phyloP scores from a whole-genome alignment of 1,140 invertebrate species.

The Hycleus cichorii region DNA sequence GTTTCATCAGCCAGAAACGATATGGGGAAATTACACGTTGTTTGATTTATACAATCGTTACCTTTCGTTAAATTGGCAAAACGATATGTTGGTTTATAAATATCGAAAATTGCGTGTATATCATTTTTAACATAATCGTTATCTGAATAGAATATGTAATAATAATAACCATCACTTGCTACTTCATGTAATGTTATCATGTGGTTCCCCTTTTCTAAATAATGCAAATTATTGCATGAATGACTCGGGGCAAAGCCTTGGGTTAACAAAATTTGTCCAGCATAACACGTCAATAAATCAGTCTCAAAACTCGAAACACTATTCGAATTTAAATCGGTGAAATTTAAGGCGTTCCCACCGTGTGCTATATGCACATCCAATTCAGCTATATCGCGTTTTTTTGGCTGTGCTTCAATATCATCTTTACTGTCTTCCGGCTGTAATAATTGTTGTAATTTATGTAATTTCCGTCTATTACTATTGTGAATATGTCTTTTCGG shows the following conservation, averaged over 20 bases:
- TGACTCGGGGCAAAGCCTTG: slow-evolving; percentile 59
- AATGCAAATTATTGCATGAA: slow-evolving; percentile 57
- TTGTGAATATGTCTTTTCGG: background rate
- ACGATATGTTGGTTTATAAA: slow-evolving; percentile 72
- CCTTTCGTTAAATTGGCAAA: slow-evolving; percentile 63
- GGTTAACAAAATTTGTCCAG: slow-evolving; percentile 60
- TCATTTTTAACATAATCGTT: slow-evolving; percentile 70
- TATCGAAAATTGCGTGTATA: slow-evolving; percentile 75
- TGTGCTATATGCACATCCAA: slow-evolving; percentile 66
- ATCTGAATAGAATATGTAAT: slow-evolving; percentile 81
- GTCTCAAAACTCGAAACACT: slow-evolving; percentile 72
- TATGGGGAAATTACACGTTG: slow-evolving; percentile 64
- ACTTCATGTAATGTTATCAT: slow-evolving; percentile 63
- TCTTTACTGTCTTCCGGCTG: background rate
- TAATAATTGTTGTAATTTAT: slow-evolving; percentile 1
- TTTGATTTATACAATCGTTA: slow-evolving; percentile 63
- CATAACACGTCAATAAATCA: slow-evolving; percentile 63
- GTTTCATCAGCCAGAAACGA: slow-evolving; percentile 62
- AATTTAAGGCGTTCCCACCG: slow-evolving; percentile 62
- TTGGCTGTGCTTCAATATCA: background rate
- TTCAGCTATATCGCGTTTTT: slow-evolving; percentile 38
- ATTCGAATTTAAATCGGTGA: slow-evolving; percentile 46
- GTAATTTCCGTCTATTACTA: slow-evolving; percentile 19
- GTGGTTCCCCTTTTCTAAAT: slow-evolving; percentile 54
- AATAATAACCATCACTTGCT: slow-evolving; percentile 68